These are phyloP conservation scores for Cavia aperea DNA, from an alignment of 2,113 vertebrate genomes.

Conservation along the genomic window DNA sequence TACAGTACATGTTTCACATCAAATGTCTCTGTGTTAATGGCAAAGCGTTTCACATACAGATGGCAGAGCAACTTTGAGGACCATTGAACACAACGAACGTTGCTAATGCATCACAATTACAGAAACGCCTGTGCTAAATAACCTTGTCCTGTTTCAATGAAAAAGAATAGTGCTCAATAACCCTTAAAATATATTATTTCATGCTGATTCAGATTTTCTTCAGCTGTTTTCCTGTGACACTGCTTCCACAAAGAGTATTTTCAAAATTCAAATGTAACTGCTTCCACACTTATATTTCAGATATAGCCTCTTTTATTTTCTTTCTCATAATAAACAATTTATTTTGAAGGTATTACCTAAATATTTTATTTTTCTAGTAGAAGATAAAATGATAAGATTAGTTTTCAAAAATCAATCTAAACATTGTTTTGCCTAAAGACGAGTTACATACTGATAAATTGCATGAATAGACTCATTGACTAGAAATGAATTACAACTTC, in stretches of 20 bases:
- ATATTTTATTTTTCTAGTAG: background rate
- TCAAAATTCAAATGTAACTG: background rate
- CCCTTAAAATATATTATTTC: constrained; percentile 34
- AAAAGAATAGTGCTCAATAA: constrained; percentile 32
- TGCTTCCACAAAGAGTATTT: background rate
- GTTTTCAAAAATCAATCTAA: background rate
- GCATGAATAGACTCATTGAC: background rate
- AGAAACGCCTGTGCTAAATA: constrained; percentile 64
- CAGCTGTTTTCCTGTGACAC: background rate
- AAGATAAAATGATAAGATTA: background rate
- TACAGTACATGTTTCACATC: background rate
- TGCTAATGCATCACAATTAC: constrained; percentile 57
- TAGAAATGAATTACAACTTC: background rate
- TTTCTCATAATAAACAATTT: background rate
- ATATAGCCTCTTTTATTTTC: background rate
- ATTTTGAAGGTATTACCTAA: background rate
- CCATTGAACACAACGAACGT: constrained; percentile 54
- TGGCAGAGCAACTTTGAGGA: constrained; percentile 22
- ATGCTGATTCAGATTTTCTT: constrained; percentile 3
- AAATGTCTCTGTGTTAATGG: background rate
- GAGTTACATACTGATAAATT: background rate
- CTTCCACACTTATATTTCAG: background rate
- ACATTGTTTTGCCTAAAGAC: background rate
- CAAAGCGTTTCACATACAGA: background rate
- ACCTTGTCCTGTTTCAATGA: constrained; percentile 59